Evolutionary conservation across 2,113 vertebrate species (phyloP), one percentile per base, ranked within the genome.

Genomic region (Rhinopomastus cyanomelas): DNA sequence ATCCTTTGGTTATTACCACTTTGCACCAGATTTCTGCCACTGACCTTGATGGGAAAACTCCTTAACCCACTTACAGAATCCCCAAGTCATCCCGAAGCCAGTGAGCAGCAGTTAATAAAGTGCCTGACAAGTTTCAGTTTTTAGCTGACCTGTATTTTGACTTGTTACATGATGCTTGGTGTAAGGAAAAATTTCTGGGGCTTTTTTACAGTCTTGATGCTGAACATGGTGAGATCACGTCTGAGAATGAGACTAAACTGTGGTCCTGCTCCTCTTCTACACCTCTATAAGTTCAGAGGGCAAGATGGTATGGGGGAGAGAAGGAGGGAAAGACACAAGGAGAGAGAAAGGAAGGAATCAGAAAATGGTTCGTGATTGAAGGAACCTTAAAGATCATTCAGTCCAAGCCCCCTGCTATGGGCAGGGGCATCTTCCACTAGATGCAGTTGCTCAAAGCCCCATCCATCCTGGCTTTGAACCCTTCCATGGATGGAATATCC

Each of bases 131-230:
- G 59, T 78, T 88, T 65, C 81, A 75, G 2, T 89, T 94, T 90
- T 94, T 36, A 87, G 51, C 69, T 96, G 94, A 94, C 93, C 93
- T 91, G 85, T 95, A 91, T 92, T 96, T 94, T 11, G 73, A 75
- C 49, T 89, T 83, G 65, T 68, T 74, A 62, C 69, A 82, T 34
- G 86, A 93, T 83, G 87, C 14, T 16, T 37, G 2, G 4, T 48
- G 72, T 55, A 52, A 75, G 77, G 67, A 93, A 87, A 81, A 13
- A 29, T 22, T 44, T 57, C 65, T 4, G 66, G 79, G 86, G n/a
- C n/a, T n/a, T n/a, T n/a, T n/a, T 85, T 37, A 55, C 76, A 21
- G n/a, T 59, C 48, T 49, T 87, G 12, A 5, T 36, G 53, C 81
- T 46, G 62, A 88, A 32, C 5, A 4, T 81, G 51, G 62, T 1